phyloP scores from a whole-genome alignment of 2,113 vertebrate species.

The Gobio gobio region DNA sequence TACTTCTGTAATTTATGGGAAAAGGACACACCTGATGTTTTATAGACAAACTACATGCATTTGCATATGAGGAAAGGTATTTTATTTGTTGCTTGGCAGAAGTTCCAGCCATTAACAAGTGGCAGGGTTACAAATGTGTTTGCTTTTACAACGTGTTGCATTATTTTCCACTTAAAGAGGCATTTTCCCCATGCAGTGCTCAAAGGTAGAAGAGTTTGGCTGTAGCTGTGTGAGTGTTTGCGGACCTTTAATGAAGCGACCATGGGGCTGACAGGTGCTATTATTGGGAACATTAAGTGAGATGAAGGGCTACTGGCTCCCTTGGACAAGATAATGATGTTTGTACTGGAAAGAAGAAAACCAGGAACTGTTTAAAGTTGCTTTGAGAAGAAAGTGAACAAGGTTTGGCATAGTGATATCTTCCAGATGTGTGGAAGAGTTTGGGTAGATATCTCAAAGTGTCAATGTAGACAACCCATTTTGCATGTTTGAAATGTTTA shows the following conservation, averaged over 20 bases:
- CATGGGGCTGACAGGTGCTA: slow-evolving; percentile 52
- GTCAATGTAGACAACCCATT: not conserved
- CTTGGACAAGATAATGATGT: slow-evolving; percentile 64
- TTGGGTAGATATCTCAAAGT: slow-evolving; percentile 2
- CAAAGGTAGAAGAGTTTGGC: slow-evolving; percentile 12
- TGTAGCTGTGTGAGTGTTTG: slow-evolving; percentile 42
- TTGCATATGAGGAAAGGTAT: not conserved
- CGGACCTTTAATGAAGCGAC: slow-evolving; percentile 27
- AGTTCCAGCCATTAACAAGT: slow-evolving; percentile 22
- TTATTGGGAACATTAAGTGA: slow-evolving; percentile 66
- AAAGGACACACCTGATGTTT: not conserved
- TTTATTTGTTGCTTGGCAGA: slow-evolving; percentile 19
- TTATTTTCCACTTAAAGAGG: slow-evolving; percentile 46
- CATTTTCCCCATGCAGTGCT: slow-evolving; percentile 16
- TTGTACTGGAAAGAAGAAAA: slow-evolving; percentile 54
- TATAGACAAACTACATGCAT: not conserved
- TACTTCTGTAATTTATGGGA: not conserved
- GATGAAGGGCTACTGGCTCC: slow-evolving; percentile 48
- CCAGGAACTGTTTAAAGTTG: slow-evolving; percentile 39
- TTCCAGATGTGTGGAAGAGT: slow-evolving; percentile 59
- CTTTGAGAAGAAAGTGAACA: slow-evolving; percentile 37
- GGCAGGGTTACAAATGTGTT: slow-evolving; percentile 32
- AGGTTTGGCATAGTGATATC: slow-evolving; percentile 52
- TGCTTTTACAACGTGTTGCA: slow-evolving; percentile 27
- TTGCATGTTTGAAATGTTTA: not conserved